A percentile compares a stretch with the other conserved stretches of the same genome.
phyloP scores from a whole-genome alignment of 1,140 invertebrate species.

The Cydia strobilella region DNA sequence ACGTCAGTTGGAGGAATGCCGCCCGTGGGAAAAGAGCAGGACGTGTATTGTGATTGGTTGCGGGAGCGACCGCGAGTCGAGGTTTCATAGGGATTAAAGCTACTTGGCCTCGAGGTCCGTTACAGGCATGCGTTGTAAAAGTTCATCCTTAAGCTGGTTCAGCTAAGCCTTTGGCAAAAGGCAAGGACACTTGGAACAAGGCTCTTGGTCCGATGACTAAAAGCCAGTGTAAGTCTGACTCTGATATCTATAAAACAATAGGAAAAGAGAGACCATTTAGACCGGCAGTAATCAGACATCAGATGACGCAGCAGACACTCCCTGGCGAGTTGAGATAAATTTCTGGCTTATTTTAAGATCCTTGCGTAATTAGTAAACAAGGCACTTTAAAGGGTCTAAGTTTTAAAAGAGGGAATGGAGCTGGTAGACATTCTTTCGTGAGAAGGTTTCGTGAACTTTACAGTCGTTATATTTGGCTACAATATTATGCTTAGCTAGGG shows the following conservation, averaged over 20 bases:
- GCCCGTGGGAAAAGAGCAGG: constrained; percentile 48
- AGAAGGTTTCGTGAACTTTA: no score
- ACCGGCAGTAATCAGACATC: not conserved
- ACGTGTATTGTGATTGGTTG: not conserved
- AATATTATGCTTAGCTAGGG: no score
- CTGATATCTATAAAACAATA: not conserved
- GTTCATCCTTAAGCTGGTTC: no score
- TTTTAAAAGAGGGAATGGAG: no score
- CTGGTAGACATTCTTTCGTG: no score
- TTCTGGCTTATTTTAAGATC: constrained; percentile 14
- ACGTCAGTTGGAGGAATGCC: constrained; percentile 30
- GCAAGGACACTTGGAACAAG: no score
- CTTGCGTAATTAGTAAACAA: not conserved
- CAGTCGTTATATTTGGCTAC: no score
- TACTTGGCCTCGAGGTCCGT: not conserved
- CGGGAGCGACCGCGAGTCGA: not conserved
- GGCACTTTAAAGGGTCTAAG: no score
- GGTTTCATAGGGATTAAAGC: not conserved
- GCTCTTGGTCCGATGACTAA: no score
- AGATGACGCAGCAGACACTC: constrained; percentile 23
- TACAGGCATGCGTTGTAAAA: not conserved
- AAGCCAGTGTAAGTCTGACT: no score
- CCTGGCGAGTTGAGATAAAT: not conserved
- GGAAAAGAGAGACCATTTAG: not conserved
- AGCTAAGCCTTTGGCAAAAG: no score